A percentile compares a stretch with the other conserved stretches of the same genome.
These are phyloP conservation scores for Sorex fumeus DNA, from an alignment of 2,113 vertebrate genomes.

Conservation along the genomic window DNA sequence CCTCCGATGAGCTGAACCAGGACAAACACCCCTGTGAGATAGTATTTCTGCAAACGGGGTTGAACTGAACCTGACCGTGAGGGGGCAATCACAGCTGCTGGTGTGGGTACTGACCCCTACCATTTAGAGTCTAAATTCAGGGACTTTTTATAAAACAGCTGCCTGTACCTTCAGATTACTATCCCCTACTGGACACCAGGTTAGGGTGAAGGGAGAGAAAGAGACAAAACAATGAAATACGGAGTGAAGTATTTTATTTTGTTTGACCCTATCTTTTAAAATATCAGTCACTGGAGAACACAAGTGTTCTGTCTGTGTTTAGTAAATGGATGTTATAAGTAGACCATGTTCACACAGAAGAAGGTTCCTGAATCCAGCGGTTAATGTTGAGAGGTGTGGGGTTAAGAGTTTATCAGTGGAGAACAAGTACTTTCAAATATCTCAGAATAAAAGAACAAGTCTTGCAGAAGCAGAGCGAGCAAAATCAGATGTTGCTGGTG, in stretches of 20 bases:
- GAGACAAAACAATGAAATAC: background rate
- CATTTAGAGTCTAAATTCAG: slow-evolving; percentile 19
- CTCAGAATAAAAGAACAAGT: slow-evolving; percentile 23
- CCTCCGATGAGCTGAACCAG: background rate
- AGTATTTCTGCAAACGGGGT: background rate
- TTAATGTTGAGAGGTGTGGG: background rate
- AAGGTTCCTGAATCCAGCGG: background rate
- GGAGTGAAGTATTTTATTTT: slow-evolving; percentile 2
- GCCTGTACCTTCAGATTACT: slow-evolving; percentile 33
- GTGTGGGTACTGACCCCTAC: background rate
- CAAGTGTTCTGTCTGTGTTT: background rate
- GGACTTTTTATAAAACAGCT: slow-evolving; percentile 22
- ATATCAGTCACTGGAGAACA: slow-evolving; percentile 27
- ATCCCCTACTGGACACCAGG: background rate
- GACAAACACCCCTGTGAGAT: background rate
- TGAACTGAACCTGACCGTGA: slow-evolving; percentile 18
- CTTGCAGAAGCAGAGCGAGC: slow-evolving; percentile 3
- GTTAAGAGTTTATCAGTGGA: slow-evolving; percentile 8
- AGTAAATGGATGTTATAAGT: background rate
- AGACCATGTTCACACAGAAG: background rate
- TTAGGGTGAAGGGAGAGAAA: slow-evolving; percentile 17
- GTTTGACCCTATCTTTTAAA: background rate
- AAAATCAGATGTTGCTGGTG: background rate
- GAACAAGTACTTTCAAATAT: background rate
- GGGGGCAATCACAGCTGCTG: background rate